Evolutionary conservation across 2,888 invertebrate species (phyloP).

Genomic region (Apotomis betuletana): DNA sequence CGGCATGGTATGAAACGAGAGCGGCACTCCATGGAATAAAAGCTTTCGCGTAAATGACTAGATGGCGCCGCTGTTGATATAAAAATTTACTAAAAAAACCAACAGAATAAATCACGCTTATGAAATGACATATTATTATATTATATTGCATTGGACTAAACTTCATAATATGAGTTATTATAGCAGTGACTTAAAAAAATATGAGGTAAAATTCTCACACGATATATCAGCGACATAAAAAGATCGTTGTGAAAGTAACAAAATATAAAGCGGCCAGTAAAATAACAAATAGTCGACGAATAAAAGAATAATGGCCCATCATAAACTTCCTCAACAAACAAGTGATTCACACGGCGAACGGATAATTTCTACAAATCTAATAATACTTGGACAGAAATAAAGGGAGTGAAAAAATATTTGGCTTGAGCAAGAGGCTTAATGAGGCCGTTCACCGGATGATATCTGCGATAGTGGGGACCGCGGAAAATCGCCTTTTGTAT

Average conservation of each 20-base stretch:
- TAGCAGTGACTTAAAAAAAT: conserved; percentile 2
- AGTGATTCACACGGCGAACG: conserved; percentile 46
- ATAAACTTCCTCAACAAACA: conserved; percentile 47
- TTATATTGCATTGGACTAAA: background rate
- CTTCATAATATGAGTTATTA: conserved; percentile 7
- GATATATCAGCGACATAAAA: conserved; percentile 21
- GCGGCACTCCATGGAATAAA: conserved; percentile 3
- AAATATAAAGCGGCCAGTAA: conserved; percentile 29
- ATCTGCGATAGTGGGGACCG: conserved; percentile 32
- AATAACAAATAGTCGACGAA: conserved; percentile 45
- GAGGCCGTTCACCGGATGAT: conserved; percentile 68
- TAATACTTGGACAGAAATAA: conserved; percentile 71
- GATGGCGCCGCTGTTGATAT: conserved; percentile 27
- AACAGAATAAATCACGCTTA: background rate
- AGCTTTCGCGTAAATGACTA: conserved; percentile 10
- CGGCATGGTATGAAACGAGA: conserved; percentile 21
- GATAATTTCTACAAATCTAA: conserved; percentile 62
- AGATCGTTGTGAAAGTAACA: conserved; percentile 24
- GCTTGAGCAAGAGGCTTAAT: conserved; percentile 62
- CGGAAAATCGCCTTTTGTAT: conserved; percentile 10
- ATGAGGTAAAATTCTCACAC: conserved; percentile 8
- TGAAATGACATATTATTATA: background rate
- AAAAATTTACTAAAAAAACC: background rate
- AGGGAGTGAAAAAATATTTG: conserved; percentile 62
- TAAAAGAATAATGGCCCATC: conserved; percentile 44